These are phyloP conservation scores for Urocitellus parryii DNA, from an alignment of 2,113 vertebrate genomes.

Conservation along the genomic window DNA sequence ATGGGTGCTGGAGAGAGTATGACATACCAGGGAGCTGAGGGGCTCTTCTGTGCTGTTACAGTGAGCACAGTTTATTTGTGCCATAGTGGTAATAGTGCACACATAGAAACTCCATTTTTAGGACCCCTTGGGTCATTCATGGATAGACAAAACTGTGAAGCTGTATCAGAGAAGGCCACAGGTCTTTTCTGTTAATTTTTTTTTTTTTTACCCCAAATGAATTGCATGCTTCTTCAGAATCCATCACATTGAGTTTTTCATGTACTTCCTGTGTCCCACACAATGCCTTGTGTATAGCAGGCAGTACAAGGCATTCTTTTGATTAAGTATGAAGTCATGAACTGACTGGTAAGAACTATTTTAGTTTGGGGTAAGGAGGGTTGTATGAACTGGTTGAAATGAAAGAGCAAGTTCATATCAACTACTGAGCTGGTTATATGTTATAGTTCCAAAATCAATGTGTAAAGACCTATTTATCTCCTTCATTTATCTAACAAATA, in stretches of 20 bases:
- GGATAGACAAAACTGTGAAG: background rate
- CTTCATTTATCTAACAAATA: background rate
- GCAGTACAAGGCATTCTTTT: background rate
- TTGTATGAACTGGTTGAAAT: background rate
- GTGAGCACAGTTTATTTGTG: background rate
- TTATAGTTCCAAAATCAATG: background rate
- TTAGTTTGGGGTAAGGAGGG: background rate
- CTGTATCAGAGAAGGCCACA: background rate
- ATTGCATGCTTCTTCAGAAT: background rate
- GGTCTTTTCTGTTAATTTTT: background rate
- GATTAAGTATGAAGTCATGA: background rate
- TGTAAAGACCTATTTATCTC: too few species aligned
- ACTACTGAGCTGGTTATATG: background rate
- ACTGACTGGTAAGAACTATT: background rate
- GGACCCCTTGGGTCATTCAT: background rate
- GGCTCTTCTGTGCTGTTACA: background rate
- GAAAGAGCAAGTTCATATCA: background rate
- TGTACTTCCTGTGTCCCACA: background rate
- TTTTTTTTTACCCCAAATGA: background rate
- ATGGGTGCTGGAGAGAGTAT: rapidly evolving
- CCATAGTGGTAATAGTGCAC: background rate
- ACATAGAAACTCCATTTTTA: rapidly evolving
- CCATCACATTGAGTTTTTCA: background rate
- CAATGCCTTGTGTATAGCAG: background rate
- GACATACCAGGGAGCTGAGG: rapidly evolving